These are phyloP conservation scores for Platycheirus albimanus DNA, from an alignment of 2,888 invertebrate genomes.

Conservation along the genomic window DNA sequence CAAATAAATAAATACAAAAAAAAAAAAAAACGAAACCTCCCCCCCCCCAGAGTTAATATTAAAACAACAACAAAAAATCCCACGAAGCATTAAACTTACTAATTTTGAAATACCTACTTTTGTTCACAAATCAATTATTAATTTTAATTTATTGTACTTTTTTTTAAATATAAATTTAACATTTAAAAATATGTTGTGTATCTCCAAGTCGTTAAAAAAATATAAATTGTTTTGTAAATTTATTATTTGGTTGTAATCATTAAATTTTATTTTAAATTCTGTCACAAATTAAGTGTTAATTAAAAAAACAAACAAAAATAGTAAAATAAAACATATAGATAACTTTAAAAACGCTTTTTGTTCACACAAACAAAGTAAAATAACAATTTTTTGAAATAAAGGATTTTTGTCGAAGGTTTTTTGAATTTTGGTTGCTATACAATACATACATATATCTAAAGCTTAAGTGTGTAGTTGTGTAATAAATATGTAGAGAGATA, in stretches of 20 bases:
- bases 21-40: background rate
- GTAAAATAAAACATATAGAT: too few species aligned
- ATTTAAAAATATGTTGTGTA: constrained; percentile 20
- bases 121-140: constrained; percentile 31
- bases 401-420: constrained; percentile 19
- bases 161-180: constrained; percentile 33
- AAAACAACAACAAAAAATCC: constrained; percentile 9
- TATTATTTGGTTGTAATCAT: background rate
- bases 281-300: constrained; percentile 13
- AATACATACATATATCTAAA: too few species aligned
- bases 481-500: background rate
- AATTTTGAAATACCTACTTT: constrained; percentile 30
- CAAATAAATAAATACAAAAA: constrained; percentile 76
- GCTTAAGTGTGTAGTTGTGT: constrained; percentile 35
- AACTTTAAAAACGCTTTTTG: background rate
- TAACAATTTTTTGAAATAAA: background rate
- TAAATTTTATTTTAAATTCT: background rate
- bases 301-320: constrained; percentile 32
- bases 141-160: constrained; percentile 21
- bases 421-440: constrained; percentile 20
- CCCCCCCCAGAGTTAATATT: background rate
- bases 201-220: too few species aligned
- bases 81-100: constrained; percentile 36
- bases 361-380: constrained; percentile 5
- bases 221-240: background rate